phyloP scores from a whole-genome alignment of 2,797 vertebrate species.

The Meriones psammophilus region DNA sequence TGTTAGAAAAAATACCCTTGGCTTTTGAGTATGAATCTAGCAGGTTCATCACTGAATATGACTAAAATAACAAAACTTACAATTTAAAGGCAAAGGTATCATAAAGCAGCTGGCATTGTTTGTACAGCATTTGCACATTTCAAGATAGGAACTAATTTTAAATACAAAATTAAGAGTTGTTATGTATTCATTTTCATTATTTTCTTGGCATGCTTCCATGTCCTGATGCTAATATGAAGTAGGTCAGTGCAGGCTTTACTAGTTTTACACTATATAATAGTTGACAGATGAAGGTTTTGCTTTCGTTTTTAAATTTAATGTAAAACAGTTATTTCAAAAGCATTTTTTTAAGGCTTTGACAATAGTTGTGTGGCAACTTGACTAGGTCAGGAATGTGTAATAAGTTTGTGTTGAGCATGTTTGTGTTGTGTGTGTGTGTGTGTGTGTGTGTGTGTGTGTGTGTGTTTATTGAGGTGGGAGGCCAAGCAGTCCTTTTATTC shows the following conservation, averaged over 20 bases:
- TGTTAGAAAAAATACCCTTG: constrained; percentile 10
- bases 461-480: background rate
- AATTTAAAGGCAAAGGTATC: constrained; percentile 42
- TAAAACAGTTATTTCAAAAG: constrained; percentile 69
- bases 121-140: constrained; percentile 45
- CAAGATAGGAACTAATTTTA: constrained; percentile 53
- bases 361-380: constrained; percentile 43
- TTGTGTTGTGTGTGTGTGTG: background rate
- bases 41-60: constrained; percentile 52
- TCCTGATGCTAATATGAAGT: constrained; percentile 73
- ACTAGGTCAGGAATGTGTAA: constrained; percentile 55
- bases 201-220: constrained; percentile 70
- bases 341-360: constrained; percentile 61
- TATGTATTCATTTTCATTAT: constrained; percentile 73
- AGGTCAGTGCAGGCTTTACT: constrained; percentile 77
- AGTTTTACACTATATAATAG: constrained; percentile 62
- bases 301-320: constrained; percentile 80
- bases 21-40: constrained; percentile 46
- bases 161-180: constrained; percentile 68
- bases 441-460: background rate
- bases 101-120: constrained; percentile 33
- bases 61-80: constrained; percentile 55
- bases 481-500: constrained; percentile 50
- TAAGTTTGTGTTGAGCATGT: background rate
- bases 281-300: constrained; percentile 64